Percentiles rank a stretch among this genome's conserved stretches.
Evolutionary conservation across 2,113 vertebrate genomes (phyloP).

Genomic region (Carollia perspicillata): DNA sequence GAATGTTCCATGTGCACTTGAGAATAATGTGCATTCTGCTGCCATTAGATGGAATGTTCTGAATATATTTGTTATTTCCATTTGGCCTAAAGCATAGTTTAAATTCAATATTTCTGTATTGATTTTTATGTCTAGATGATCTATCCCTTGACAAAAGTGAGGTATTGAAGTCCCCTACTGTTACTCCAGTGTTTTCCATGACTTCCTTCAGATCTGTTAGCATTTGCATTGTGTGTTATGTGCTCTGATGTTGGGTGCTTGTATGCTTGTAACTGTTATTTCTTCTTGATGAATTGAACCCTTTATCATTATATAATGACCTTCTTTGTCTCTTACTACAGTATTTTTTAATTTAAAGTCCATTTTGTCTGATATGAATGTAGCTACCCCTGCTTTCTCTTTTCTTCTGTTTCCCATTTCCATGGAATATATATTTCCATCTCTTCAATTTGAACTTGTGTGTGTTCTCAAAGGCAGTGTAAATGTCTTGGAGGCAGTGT

Average conservation of each 20-base stretch:
- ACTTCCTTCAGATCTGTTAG: background rate
- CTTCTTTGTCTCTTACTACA: background rate
- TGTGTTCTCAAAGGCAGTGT: background rate
- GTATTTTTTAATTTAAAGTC: background rate
- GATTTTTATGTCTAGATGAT: background rate
- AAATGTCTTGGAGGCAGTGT: background rate
- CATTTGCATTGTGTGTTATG: background rate
- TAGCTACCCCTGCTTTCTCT: background rate
- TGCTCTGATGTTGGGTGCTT: background rate
- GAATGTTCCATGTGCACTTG: background rate
- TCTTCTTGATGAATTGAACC: background rate
- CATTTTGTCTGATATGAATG: background rate
- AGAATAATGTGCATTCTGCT: background rate
- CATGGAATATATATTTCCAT: background rate
- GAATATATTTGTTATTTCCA: background rate
- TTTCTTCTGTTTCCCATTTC: background rate
- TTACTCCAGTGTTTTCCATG: background rate
- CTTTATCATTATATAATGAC: background rate
- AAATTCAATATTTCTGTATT: background rate
- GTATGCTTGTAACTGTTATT: background rate
- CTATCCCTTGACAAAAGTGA: background rate
- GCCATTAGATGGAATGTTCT: background rate
- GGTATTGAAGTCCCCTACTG: background rate
- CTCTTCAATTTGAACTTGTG: background rate
- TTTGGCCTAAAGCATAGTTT: background rate